Evolutionary conservation across 2,888 invertebrate genomes (phyloP).

Genomic region (Aproaerema taeniolella): DNA sequence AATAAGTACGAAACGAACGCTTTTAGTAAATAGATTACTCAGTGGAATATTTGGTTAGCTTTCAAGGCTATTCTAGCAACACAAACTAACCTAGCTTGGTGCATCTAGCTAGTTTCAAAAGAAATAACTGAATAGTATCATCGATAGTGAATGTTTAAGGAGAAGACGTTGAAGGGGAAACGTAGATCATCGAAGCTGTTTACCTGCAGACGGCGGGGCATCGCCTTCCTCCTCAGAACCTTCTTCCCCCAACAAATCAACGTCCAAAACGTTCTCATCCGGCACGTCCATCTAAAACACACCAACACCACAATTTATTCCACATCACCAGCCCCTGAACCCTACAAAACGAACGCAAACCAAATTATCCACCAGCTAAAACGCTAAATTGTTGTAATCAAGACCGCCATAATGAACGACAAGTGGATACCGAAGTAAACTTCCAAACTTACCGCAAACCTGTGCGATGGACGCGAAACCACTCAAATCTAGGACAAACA

Average conservation of each 20-base stretch:
- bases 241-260: constrained; percentile 85
- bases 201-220: constrained; percentile 76
- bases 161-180: too few relatives aligned
- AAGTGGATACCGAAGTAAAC: constrained; percentile 52
- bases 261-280: constrained; percentile 77
- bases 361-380: constrained; percentile 42
- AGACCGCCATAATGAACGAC: constrained; percentile 76
- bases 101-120: too few relatives aligned
- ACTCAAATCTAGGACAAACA: constrained; percentile 47
- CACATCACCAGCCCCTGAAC: constrained; percentile 13
- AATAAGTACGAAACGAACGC: too few relatives aligned
- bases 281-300: constrained; percentile 68
- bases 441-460: constrained; percentile 65
- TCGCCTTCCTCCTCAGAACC: constrained; percentile 86
- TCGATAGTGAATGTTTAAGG: too few relatives aligned
- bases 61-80: too few relatives aligned
- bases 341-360: constrained; percentile 30
- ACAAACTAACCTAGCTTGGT: too few relatives aligned
- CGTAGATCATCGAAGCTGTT: too few relatives aligned
- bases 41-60: too few relatives aligned
- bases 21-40: too few relatives aligned
- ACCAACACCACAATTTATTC: constrained; percentile 14
- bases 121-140: too few relatives aligned
- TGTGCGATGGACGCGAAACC: constrained; percentile 59
- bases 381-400: constrained; percentile 41